A percentile compares a stretch with the other conserved stretches of the same genome.
Conservation (phyloP, 2,888 invertebrate genomes). For the Ornithoptera alexandrae region DNA sequence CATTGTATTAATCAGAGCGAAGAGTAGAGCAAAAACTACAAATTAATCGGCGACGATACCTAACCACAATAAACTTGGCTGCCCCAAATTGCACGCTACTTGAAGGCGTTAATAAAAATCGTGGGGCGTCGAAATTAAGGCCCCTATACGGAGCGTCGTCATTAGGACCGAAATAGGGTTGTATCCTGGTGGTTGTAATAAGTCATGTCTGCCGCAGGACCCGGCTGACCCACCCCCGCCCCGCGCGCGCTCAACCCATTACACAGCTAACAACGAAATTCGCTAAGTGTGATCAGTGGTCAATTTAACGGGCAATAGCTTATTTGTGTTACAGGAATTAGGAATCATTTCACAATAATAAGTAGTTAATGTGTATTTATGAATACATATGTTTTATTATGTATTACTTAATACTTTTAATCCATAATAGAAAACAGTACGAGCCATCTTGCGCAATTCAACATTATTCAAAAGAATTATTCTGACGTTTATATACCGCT, state of each 20-base stretch:
- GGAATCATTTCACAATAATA: background rate
- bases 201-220: slow-evolving; percentile 77
- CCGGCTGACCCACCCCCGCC: slow-evolving; percentile 46
- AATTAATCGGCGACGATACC: slow-evolving; percentile 43
- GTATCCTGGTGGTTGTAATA: slow-evolving; percentile 77
- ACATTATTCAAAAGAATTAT: slow-evolving; percentile 29
- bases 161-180: slow-evolving; percentile 78
- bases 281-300: slow-evolving; percentile 74
- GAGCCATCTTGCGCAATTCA: slow-evolving; percentile 4
- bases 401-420: background rate
- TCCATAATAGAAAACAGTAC: background rate
- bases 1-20: slow-evolving; percentile 31
- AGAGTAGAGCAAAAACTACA: slow-evolving; percentile 36
- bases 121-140: slow-evolving; percentile 77
- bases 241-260: slow-evolving; percentile 45
- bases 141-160: slow-evolving; percentile 69
- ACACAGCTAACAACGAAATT: slow-evolving; percentile 48
- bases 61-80: slow-evolving; percentile 52
- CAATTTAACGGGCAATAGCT: slow-evolving; percentile 62
- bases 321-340: slow-evolving; percentile 18
- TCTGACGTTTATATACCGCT: slow-evolving; percentile 29
- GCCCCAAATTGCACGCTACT: slow-evolving; percentile 67
- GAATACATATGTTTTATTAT: too few relatives aligned
- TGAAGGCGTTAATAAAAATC: slow-evolving; percentile 76
- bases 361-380: background rate